These are phyloP conservation scores for Cacatua alba DNA, from an alignment of 2,113 vertebrate genomes.

Conservation along the genomic window DNA sequence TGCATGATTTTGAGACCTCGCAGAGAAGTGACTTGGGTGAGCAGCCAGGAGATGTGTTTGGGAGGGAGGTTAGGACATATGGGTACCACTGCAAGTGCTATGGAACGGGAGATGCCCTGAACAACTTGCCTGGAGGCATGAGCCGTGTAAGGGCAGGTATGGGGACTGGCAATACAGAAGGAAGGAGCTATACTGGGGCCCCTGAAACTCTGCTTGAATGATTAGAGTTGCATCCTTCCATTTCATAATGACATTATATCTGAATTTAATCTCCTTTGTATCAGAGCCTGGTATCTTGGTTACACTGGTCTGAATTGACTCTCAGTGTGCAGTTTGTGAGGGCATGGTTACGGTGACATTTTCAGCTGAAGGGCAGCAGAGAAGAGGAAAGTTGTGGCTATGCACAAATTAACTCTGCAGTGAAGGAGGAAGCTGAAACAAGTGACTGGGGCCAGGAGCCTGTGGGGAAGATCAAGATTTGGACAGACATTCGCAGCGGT, in stretches of 20 bases:
- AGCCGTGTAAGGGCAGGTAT: not conserved
- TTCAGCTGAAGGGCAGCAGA: not conserved
- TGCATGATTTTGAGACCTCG: not conserved
- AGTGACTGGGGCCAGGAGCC: not conserved
- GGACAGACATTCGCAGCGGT: not conserved
- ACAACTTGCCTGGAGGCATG: not conserved
- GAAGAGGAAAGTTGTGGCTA: not conserved
- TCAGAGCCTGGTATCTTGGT: not conserved
- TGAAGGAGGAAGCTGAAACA: not conserved
- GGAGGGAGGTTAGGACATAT: not conserved
- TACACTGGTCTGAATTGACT: not conserved
- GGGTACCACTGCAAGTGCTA: not conserved
- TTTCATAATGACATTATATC: not conserved
- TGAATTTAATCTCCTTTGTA: not conserved
- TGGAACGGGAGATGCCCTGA: not conserved
- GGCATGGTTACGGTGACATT: not conserved
- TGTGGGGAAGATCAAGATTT: not conserved
- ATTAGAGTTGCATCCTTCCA: not conserved
- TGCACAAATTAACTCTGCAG: not conserved
- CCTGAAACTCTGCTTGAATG: not conserved
- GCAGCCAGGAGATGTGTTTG: not conserved
- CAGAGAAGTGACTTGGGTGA: not conserved
- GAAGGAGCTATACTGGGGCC: not conserved
- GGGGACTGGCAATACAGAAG: not conserved
- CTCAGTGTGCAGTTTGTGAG: not conserved